Evolutionary conservation across 2,888 invertebrate genomes (phyloP), one percentile per base, ranked within the genome.

Genomic region (Polyommatus iphigenia): DNA sequence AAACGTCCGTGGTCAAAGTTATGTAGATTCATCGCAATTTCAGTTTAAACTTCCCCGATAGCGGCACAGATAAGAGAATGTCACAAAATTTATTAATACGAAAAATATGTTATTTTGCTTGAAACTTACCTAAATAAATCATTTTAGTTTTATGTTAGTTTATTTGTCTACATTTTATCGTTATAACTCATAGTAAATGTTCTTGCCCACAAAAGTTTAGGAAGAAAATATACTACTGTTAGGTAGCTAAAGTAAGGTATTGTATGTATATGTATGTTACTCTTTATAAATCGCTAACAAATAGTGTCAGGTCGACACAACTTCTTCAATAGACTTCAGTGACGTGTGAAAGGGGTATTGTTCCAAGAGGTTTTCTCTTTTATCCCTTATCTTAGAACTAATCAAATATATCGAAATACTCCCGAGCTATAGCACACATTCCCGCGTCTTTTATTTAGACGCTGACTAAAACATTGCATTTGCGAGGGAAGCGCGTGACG

Each of bases 401-500:
- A 67, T 67, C 24, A 67, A 67, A 67, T 32, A 67, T 67, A 29
- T 67, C 1, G 29, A 32, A 67, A 18, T 67, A 29, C 29, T 32
- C 67, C 67, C 15, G 0, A 67, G 67, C 29, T 18, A 67, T 67
- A 32, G 29, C 67, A 29, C 67, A 4, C 32, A 67, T 67, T 67
- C 29, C 29, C 67, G 18, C 29, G 67, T 67, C 24, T 67, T 67
- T 29, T 67, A 67, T 67, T 67, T 62, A 62, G 62, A 62, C 10
- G 24, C 62, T 62, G 62, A 62, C 62, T 24, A 62, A 62, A 62
- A 62, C 24, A 62, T 62, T 67, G 67, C 15, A 15, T 67, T 67
- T 67, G 67, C 32, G 29, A 67, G 24, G 29, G 29, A 5, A 67
- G 29, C 67, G 29, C 29, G 67, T 15, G 67, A 15, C 29, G 67